Evolutionary conservation across 2,113 vertebrate species (phyloP).

Genomic region (Oreochromis spilurus): DNA sequence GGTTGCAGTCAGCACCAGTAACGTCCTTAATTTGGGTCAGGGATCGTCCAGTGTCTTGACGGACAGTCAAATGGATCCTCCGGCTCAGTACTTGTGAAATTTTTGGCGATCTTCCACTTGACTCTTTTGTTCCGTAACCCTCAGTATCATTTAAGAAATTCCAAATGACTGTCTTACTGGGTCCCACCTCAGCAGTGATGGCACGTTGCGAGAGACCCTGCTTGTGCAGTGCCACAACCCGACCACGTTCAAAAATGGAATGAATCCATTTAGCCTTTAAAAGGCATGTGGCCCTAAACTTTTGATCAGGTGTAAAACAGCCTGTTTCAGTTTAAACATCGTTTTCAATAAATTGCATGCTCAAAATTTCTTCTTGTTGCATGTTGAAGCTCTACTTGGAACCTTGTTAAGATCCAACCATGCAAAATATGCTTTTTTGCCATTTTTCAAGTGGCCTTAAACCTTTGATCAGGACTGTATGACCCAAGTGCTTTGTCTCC

Average conservation of each 20-base stretch:
- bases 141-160: background rate
- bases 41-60: background rate
- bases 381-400: background rate
- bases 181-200: background rate
- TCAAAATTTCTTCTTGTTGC: background rate
- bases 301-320: background rate
- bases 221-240: background rate
- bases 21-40: background rate
- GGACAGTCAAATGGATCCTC: background rate
- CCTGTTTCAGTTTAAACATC: background rate
- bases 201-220: background rate
- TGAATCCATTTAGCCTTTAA: background rate
- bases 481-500: background rate
- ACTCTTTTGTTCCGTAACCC: background rate
- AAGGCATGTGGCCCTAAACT: background rate
- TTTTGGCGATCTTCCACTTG: background rate
- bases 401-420: background rate
- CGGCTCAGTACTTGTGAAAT: background rate
- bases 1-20: background rate
- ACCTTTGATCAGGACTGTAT: background rate
- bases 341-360: background rate
- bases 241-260: background rate
- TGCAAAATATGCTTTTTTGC: background rate
- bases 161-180: background rate
- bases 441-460: background rate